phyloP scores from a whole-genome alignment of 2,113 vertebrate genomes.

The Struthidea cinerea region DNA sequence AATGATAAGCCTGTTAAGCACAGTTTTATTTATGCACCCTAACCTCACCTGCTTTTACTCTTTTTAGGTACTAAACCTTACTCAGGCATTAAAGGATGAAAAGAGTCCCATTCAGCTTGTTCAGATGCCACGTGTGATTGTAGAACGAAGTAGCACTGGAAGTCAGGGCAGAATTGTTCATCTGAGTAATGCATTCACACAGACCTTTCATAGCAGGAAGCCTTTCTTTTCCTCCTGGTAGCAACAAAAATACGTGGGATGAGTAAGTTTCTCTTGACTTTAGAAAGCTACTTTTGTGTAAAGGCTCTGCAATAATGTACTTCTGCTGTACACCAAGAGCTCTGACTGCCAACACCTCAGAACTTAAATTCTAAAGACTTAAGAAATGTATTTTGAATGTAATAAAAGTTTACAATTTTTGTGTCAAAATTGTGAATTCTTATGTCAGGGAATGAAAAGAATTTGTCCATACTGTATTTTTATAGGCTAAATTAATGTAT shows the following conservation, averaged over 20 bases:
- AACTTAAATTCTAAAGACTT: constrained; percentile 54
- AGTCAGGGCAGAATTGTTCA: constrained; percentile 87
- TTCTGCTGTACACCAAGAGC: constrained; percentile 47
- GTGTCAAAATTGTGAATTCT: constrained; percentile 72
- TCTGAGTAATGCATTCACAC: constrained; percentile 86
- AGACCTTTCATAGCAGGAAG: constrained; percentile 93
- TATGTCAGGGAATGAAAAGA: constrained; percentile 72
- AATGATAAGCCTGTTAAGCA: background rate
- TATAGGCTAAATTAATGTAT: constrained; percentile 62
- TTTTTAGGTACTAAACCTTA: constrained; percentile 90
- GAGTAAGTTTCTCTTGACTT: constrained; percentile 4
- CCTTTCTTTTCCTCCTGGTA: constrained; percentile 98
- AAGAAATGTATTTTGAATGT: constrained; percentile 74
- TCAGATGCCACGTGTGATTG: constrained; percentile 94
- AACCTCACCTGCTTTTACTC: background rate
- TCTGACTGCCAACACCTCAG: constrained; percentile 60
- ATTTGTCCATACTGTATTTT: constrained; percentile 71
- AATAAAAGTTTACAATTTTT: constrained; percentile 77
- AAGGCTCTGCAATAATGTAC: constrained; percentile 38
- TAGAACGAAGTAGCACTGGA: constrained; percentile 86
- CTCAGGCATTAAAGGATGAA: constrained; percentile 88
- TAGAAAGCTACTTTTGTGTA: constrained; percentile 2
- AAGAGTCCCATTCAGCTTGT: constrained; percentile 93
- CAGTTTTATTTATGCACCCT: background rate
- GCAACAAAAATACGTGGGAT: background rate